These are phyloP conservation scores for Drosophila monieri DNA, from an alignment of 2,888 invertebrate species.

Conservation along the genomic window DNA sequence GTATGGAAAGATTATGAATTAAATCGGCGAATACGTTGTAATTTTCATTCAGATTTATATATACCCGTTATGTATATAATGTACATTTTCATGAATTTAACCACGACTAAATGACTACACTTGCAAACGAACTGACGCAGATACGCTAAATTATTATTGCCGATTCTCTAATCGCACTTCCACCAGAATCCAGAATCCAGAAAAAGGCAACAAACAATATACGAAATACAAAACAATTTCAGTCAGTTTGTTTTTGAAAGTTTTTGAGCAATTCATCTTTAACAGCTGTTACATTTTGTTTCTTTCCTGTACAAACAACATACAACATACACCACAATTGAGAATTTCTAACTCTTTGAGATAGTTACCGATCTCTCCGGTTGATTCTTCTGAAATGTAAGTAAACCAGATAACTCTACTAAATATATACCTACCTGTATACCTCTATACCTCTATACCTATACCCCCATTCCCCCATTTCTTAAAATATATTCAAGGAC, in stretches of 20 bases:
- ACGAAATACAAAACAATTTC: slow-evolving; percentile 9
- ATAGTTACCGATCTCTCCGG: slow-evolving; percentile 72
- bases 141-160: slow-evolving; percentile 55
- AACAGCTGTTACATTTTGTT: slow-evolving; percentile 73
- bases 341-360: slow-evolving; percentile 74
- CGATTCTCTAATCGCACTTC: slow-evolving; percentile 54
- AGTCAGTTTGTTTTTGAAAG: slow-evolving; percentile 48
- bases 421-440: slow-evolving; percentile 36
- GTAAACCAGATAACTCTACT: slow-evolving; percentile 57
- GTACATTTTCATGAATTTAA: slow-evolving; percentile 28
- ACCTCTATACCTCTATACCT: slow-evolving; percentile 31
- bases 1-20: slow-evolving; percentile 35
- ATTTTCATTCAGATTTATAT: slow-evolving; percentile 27
- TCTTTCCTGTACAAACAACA: slow-evolving; percentile 64
- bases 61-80: slow-evolving; percentile 33
- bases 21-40: slow-evolving; percentile 43
- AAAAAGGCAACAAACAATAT: slow-evolving; percentile 18
- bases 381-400: slow-evolving; percentile 78
- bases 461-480: slow-evolving; percentile 17
- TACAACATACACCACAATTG: slow-evolving; percentile 61
- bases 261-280: slow-evolving; percentile 61
- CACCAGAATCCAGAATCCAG: slow-evolving; percentile 18
- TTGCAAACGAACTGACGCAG: slow-evolving; percentile 59
- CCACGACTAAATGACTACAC: slow-evolving; percentile 30
- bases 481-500: slow-evolving; percentile 34